Base-by-base conservation (phyloP, 2,113 vertebrate species). In the Hydrolagus affinis region DNA sequence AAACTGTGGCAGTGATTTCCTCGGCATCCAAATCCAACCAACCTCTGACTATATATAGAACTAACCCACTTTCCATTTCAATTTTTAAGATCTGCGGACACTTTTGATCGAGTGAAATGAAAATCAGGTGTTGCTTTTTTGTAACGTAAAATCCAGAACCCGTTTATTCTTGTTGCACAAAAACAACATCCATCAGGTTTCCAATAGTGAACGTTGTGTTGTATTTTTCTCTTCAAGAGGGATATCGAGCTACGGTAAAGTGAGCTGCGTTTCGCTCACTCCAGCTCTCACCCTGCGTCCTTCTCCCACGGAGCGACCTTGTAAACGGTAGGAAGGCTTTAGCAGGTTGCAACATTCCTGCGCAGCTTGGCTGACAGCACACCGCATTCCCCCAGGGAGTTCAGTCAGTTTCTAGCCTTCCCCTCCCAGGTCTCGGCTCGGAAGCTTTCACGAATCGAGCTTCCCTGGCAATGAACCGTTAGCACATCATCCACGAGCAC, bases 1-100 rank as follows among this genome's bases (percentile, higher is more conserved):
- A 64, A 23, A 2, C 64, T 60, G 59, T 80, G 56, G 59, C 77
- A 64, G 8, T 30, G 59, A 64, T 60, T 19, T 30, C 23, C 11
- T 28, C 11, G 10, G 8, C 56, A n/a, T 64, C 30, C 14, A 80
- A 80, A 25, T 80, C 23, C 30, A 80, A 80, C 23, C 64, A 64
- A 80, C 59, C 59, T 80, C 77, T 66, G 23, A 60, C 23, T 60
- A 78, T 78, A 62, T 64, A 64, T 64, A 80, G 23, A 62, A 64
- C 59, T 30, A 62, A 80, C 64, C 14, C 1, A 80, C 23, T 80
- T 80, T 80, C 56, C 25, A 9, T 28, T 15, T 80, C 77, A 64
- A 9, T 28, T 15, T 15, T 19, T 28, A 80, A 80, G 28, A 15
- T 28, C 57, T 80, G 21, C 28, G 15, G 44, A n/a, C 12, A 15